Conservation (phyloP, 2,113 vertebrate species). For the Turnix velox region DNA sequence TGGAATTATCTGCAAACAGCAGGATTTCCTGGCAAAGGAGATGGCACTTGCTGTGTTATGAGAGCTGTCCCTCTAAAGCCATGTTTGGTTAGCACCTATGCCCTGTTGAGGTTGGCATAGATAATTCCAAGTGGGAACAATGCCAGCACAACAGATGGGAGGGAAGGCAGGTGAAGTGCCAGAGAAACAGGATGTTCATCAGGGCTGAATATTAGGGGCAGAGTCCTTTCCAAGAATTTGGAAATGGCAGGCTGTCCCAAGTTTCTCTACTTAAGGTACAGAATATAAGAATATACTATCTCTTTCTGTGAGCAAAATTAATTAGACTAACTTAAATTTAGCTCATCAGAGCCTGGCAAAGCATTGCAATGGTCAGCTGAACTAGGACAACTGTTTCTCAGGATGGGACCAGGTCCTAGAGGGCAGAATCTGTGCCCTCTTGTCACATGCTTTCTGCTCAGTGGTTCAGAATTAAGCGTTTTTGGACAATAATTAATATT, state of each 20-base stretch:
- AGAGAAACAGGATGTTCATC: conserved; percentile 57
- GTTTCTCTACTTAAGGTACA: neutral
- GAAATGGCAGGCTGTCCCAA: neutral
- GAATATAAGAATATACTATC: neutral
- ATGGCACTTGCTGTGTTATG: conserved; percentile 68
- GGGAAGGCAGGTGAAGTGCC: conserved; percentile 58
- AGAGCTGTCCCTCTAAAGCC: conserved; percentile 59
- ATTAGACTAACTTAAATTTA: neutral
- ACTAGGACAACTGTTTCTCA: neutral
- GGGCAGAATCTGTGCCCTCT: neutral
- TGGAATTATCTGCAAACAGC: conserved; percentile 75
- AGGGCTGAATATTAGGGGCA: conserved; percentile 57
- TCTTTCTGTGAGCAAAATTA: neutral
- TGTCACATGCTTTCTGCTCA: neutral
- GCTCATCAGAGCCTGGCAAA: neutral
- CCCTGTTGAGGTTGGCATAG: conserved; percentile 69
- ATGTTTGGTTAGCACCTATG: conserved; percentile 76
- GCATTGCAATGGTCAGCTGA: neutral
- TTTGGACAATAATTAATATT: neutral
- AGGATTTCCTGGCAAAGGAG: conserved; percentile 70
- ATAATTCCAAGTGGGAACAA: conserved; percentile 57
- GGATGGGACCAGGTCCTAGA: neutral
- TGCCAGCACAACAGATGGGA: conserved; percentile 76
- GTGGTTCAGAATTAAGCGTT: neutral
- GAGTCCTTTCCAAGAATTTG: conserved; percentile 62